Percentiles rank a stretch among this genome's conserved stretches.
These are phyloP conservation scores for Rhinolophus sinicus DNA, from an alignment of 2,113 vertebrate genomes.

Conservation along the genomic window DNA sequence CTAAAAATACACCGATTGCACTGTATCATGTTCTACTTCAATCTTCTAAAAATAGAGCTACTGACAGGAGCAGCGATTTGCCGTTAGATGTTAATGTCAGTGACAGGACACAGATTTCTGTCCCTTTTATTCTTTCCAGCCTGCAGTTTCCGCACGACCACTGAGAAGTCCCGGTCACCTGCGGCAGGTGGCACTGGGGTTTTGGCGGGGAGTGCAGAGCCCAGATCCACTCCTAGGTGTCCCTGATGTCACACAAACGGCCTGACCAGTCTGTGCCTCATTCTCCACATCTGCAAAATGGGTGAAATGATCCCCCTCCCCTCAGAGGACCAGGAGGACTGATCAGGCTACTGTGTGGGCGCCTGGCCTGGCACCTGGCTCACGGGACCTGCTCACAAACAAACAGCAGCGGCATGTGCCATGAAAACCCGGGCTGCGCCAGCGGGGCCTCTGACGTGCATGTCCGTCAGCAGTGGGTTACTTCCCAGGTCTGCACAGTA, in stretches of 20 bases:
- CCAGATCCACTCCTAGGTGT: too few species aligned
- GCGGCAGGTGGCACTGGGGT: accelerated
- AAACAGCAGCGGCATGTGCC: accelerated
- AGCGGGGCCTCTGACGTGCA: accelerated
- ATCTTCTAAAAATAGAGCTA: slow-evolving; percentile 24
- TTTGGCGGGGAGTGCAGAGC: not conserved
- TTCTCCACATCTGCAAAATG: not conserved
- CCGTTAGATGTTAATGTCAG: not conserved
- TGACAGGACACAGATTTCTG: not conserved
- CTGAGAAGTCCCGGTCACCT: accelerated
- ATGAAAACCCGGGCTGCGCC: accelerated
- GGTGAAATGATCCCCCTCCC: accelerated
- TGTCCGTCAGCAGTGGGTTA: accelerated
- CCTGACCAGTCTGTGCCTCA: not conserved
- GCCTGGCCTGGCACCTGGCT: accelerated
- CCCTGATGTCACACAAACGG: accelerated
- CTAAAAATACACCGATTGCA: not conserved
- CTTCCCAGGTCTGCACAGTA: too few species aligned
- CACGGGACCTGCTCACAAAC: accelerated
- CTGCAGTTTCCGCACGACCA: accelerated
- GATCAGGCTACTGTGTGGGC: accelerated
- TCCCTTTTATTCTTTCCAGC: not conserved
- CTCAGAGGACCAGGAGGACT: accelerated
- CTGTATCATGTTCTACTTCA: not conserved
- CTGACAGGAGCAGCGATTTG: not conserved